Conservation (phyloP, 2,797 vertebrate species). For the Cryptoprocta ferox region DNA sequence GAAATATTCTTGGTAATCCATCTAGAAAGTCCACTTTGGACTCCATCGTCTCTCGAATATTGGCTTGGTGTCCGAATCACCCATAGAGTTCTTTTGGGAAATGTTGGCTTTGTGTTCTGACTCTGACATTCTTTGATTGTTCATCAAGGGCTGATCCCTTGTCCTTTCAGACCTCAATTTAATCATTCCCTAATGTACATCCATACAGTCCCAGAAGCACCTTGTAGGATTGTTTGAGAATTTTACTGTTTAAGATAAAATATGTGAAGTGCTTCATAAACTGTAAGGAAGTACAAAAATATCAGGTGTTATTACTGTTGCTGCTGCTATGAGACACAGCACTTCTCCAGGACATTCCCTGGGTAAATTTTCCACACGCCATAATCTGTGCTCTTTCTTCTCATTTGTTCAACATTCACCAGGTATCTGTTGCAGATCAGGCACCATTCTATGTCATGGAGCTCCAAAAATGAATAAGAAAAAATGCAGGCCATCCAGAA, state of each 20-base stretch:
- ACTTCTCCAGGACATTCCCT: neutral
- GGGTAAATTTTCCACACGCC: neutral
- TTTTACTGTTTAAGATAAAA: neutral
- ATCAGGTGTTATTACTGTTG: neutral
- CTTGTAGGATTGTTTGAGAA: neutral
- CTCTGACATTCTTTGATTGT: neutral
- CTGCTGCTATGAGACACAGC: neutral
- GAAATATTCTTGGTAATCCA: neutral
- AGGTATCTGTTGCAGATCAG: neutral
- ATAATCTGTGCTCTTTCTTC: neutral
- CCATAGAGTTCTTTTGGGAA: neutral
- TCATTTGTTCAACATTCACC: neutral
- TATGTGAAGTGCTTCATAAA: neutral
- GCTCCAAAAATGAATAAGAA: neutral
- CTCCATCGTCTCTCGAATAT: neutral
- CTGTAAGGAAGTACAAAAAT: neutral
- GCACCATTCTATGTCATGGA: neutral
- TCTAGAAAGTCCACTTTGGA: neutral
- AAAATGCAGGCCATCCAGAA: neutral
- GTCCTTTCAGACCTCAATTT: neutral
- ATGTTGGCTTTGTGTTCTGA: conserved; percentile 16
- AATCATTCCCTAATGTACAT: neutral
- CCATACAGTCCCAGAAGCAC: neutral
- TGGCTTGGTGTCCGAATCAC: neutral
- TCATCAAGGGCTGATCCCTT: neutral